These are phyloP conservation scores for Plemyria rubiginata DNA, from an alignment of 2,888 invertebrate species.

Conservation along the genomic window DNA sequence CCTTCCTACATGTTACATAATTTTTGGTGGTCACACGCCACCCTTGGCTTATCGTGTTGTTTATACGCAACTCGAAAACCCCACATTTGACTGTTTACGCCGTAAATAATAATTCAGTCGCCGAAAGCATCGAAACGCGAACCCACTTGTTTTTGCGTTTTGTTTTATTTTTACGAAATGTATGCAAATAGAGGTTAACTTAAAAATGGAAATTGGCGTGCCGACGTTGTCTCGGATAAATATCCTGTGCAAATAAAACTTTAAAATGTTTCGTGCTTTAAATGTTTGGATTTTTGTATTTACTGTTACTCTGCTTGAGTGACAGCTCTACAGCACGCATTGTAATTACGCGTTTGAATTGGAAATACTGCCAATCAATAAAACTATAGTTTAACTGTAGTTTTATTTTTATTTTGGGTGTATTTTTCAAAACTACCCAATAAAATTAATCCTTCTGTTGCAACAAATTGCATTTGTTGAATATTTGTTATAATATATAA, in stretches of 20 bases:
- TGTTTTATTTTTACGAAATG: slow-evolving; percentile 26
- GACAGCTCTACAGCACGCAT: slow-evolving; percentile 39
- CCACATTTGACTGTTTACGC: slow-evolving; percentile 61
- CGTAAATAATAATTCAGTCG: slow-evolving; percentile 65
- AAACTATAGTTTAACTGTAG: no score
- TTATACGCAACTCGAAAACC: slow-evolving; percentile 61
- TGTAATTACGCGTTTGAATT: slow-evolving; percentile 34
- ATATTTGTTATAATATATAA: no score
- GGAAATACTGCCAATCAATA: slow-evolving; percentile 7
- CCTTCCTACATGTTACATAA: slow-evolving; percentile 30
- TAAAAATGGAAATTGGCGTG: slow-evolving; percentile 58
- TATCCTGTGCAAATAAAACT: slow-evolving; percentile 54
- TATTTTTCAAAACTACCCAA: no score
- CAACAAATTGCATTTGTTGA: no score
- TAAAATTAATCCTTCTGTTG: no score
- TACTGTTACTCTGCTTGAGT: slow-evolving; percentile 19
- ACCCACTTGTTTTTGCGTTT: slow-evolving; percentile 22
- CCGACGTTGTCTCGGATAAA: slow-evolving; percentile 54
- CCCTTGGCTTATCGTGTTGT: slow-evolving; percentile 60
- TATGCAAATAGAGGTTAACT: slow-evolving; percentile 49
- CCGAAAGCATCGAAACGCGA: slow-evolving; percentile 47
- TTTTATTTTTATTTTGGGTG: no score
- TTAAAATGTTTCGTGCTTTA: slow-evolving; percentile 42
- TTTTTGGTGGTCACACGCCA: slow-evolving; percentile 50
- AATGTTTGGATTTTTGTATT: slow-evolving; percentile 30